Base-by-base conservation (phyloP, 1,140 invertebrate genomes). In the Leptopilina clavipes region DNA sequence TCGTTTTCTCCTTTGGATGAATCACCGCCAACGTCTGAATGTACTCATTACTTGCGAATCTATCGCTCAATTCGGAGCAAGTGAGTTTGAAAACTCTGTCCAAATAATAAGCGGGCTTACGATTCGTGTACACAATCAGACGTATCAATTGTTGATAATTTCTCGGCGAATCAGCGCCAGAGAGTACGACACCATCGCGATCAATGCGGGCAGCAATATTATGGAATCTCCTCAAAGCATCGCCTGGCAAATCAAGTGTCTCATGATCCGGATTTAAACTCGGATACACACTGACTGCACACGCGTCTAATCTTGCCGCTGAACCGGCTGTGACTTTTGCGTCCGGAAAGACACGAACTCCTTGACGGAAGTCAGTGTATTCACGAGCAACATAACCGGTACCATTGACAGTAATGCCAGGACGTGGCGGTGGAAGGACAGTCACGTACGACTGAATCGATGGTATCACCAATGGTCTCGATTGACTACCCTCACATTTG, bases 221-320 rank as follows among this genome's bases (percentile, higher is more conserved):
- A 79, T 94, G 92, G 81, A 88, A 87, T 76, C 84, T 94, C 91
- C 93, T 92, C 80, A 96, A 92, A 83, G 96, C 93, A 80, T 94
- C 93, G 73, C 93, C 93, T 6, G 96, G 95, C 40, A 97, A 92
- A 43, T 93, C 92, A 31, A 98, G 89, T 71, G 94, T 95, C 89
- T 99, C 97, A 88, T 98, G 96, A 88, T 98, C 97, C 0, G 97
- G 96, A 92, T 98, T 98, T 52, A 99, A 91, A 31, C 96, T 96
- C 11, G 97, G 97, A 87, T 97, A 97, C 54, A 98, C 97, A 37
- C 95, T 95, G 48, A 98, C 95, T 37, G 95, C 94, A 90, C 98
- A 99, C 14, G 96, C 96, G 86, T 98, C 97, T 72, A 98, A 86
- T 84, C 94, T 93, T 83, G 89, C 91, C 19, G 90, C 91, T 19